These are phyloP conservation scores for Lochmaea capreae DNA, from an alignment of 2,888 invertebrate species.

Conservation along the genomic window DNA sequence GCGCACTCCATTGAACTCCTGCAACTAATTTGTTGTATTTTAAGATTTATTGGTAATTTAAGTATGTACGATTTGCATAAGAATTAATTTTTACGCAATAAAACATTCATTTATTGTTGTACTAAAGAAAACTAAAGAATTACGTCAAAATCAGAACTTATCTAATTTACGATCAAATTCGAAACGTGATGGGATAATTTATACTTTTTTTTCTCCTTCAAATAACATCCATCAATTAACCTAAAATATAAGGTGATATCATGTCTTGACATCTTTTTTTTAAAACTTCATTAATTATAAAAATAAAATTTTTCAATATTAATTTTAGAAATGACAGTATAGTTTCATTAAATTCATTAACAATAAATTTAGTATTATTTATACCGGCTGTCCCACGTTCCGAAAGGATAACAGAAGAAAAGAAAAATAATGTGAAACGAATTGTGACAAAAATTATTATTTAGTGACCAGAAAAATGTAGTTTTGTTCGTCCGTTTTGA, in stretches of 20 bases:
- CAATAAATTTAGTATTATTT: background rate
- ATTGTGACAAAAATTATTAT: too few relatives aligned
- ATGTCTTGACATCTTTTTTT: background rate
- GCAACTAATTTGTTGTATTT: constrained; percentile 19
- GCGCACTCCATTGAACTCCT: background rate
- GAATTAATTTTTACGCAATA: constrained; percentile 28
- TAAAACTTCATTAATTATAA: background rate
- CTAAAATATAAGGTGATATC: background rate
- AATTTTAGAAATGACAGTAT: background rate
- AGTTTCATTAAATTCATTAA: background rate
- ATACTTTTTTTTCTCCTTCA: background rate
- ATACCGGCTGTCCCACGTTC: too few relatives aligned
- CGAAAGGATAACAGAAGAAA: too few relatives aligned
- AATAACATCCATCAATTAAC: background rate
- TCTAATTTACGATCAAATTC: background rate
- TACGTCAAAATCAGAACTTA: constrained; percentile 19
- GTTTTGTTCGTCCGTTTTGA: too few relatives aligned
- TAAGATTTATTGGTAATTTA: constrained; percentile 17
- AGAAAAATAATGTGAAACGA: too few relatives aligned
- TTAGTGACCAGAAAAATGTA: too few relatives aligned
- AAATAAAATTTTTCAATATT: background rate
- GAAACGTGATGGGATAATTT: constrained; percentile 3
- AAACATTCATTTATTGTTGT: background rate
- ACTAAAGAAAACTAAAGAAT: constrained; percentile 3
- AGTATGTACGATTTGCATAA: constrained; percentile 22